Evolutionary conservation across 2,113 vertebrate species (phyloP).

Genomic region (Brevimyrus niger): DNA sequence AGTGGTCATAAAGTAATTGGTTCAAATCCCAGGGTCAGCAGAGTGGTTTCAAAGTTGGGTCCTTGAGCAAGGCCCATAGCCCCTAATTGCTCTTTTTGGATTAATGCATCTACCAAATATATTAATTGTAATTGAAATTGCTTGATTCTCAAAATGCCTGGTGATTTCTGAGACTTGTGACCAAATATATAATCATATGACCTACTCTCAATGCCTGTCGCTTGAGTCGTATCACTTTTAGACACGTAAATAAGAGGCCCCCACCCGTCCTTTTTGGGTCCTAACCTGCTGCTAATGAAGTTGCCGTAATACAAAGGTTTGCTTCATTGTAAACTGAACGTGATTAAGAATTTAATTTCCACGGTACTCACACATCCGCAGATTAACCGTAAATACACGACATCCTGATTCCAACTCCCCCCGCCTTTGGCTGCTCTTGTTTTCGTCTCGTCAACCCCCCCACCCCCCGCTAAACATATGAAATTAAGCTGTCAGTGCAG

Average conservation of each 20-base stretch:
- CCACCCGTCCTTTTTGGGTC: not conserved
- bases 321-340: not conserved
- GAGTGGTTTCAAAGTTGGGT: not conserved
- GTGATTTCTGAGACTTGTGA: not conserved
- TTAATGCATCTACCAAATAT: not conserved
- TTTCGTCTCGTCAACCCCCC: not conserved
- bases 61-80: not conserved
- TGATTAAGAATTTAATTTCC: slow-evolving; percentile 9
- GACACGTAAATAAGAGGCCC: not conserved
- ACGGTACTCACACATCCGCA: not conserved
- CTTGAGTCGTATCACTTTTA: not conserved
- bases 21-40: not conserved
- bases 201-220: not conserved
- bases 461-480: not conserved
- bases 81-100: not conserved
- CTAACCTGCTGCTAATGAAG: not conserved
- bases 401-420: not conserved
- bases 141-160: not conserved
- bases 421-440: not conserved
- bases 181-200: not conserved
- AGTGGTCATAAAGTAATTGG: not conserved
- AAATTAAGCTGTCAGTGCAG: not conserved
- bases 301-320: not conserved
- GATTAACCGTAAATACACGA: not conserved
- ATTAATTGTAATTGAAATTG: not conserved